Evolutionary conservation across 2,113 vertebrate species (phyloP).

Genomic region (Epinephelus fuscoguttatus): DNA sequence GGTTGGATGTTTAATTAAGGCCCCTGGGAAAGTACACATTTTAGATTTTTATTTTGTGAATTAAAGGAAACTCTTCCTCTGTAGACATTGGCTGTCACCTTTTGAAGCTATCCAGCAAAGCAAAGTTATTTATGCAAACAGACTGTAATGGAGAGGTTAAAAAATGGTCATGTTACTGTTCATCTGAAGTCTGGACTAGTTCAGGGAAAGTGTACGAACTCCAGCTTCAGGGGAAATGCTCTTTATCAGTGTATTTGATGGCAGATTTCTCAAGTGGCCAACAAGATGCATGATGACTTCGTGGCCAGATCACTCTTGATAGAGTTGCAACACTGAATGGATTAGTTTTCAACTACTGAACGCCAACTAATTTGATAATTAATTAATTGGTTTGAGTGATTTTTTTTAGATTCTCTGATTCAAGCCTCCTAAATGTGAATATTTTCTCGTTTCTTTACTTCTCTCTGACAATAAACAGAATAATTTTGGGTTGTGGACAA

Average conservation of each 20-base stretch:
- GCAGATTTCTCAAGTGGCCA: neutral
- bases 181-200: slow-evolving; percentile 14
- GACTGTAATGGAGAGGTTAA: slow-evolving; percentile 12
- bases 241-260: neutral
- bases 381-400: too few species aligned
- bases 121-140: slow-evolving; percentile 24
- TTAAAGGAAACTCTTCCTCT: neutral
- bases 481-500: too few species aligned
- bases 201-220: neutral
- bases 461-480: too few species aligned
- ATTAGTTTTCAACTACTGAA: too few species aligned
- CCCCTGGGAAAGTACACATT: slow-evolving; percentile 13
- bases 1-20: slow-evolving; percentile 40
- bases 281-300: too few species aligned
- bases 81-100: neutral
- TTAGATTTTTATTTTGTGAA: slow-evolving; percentile 15
- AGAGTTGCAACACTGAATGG: too few species aligned
- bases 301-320: too few species aligned
- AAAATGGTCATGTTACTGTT: slow-evolving; percentile 10
- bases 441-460: too few species aligned
- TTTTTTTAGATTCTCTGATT: too few species aligned
- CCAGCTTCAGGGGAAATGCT: neutral
- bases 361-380: too few species aligned
- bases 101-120: neutral
- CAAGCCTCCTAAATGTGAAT: too few species aligned